Base-by-base conservation (phyloP, 2,888 invertebrate genomes). In the Rhagonycha fulva region DNA sequence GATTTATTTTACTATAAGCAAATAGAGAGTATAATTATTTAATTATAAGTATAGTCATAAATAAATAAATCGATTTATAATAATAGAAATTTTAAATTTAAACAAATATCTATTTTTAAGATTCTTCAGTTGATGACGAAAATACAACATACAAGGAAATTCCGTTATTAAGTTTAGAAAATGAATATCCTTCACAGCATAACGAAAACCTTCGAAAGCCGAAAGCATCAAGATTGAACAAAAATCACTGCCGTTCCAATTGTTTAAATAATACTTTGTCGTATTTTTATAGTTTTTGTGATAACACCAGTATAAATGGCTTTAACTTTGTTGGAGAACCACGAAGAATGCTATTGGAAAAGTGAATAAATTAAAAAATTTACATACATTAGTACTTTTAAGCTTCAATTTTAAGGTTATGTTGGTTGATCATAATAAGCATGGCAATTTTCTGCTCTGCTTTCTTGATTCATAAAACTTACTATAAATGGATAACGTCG, bases 401-500 rank as follows among this genome's bases (percentile, higher is more conserved):
- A 0, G 24, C 26, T 26, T 28, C 10, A n/a, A 19, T 26, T 84
- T 89, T 14, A 81, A 93, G 92, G 82, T 83, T 92, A 32, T 93
- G 92, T 84, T 93, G 93, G 93, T 85, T 92, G 14, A 87, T 91
- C 71, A 78, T 81, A 2, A 78, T 82, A 60, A 23, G 74, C n/a
- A 70, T 73, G 7, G 79, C 81, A 3, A 90, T 92, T 79, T 90
- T 91, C 78, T 86, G 88, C 1, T 93, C 93, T 81, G 86, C 89
- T 67, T 88, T 88, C 61, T 87, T 93, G 7, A 93, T 93, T 47
- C 87, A 89, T 76, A 91, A 93, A 84, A 91, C 93, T 7, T 94
- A 92, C 90, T 89, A 90, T 80, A 94, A 94, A 85, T 94, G 94
- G 93, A 90, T 91, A 76, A 90, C 90, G 79, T 92, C 91, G 82